Evolutionary conservation across 2,888 invertebrate species (phyloP).

Genomic region (Drosophila monieri): DNA sequence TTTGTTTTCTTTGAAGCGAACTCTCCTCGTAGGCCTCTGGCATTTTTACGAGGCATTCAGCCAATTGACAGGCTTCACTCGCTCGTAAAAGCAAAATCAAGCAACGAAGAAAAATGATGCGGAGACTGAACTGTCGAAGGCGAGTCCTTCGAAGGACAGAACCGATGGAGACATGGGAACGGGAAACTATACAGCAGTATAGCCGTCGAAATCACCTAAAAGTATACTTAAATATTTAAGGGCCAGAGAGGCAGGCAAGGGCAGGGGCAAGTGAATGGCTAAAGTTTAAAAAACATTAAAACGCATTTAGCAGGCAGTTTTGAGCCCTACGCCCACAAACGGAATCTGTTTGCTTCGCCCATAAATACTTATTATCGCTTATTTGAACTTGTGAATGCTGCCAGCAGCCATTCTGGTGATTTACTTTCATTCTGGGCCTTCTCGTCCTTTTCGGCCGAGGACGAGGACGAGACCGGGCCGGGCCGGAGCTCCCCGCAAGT

Average conservation of each 20-base stretch:
- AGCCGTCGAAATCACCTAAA: conserved; percentile 54
- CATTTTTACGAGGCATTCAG: conserved; percentile 80
- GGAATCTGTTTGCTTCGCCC: conserved; percentile 49
- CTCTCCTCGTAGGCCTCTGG: conserved; percentile 64
- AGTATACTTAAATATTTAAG: conserved; percentile 75
- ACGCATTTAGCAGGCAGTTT: conserved; percentile 73
- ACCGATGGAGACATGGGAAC: not conserved
- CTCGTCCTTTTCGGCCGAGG: conserved; percentile 37
- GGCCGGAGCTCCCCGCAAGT: conserved; percentile 8
- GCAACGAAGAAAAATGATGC: conserved; percentile 74
- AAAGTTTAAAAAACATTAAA: conserved; percentile 69
- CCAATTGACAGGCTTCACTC: conserved; percentile 80
- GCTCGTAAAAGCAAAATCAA: conserved; percentile 75
- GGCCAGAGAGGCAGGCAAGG: not conserved
- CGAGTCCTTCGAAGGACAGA: not conserved
- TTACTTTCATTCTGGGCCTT: conserved; percentile 62
- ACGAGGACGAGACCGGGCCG: too few species aligned
- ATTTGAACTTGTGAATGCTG: conserved; percentile 75
- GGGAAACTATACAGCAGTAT: conserved; percentile 35
- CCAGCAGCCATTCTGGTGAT: conserved; percentile 53
- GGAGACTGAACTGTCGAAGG: conserved; percentile 61
- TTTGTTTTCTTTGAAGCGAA: conserved; percentile 13
- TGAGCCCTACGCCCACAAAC: conserved; percentile 30
- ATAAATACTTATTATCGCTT: conserved; percentile 80
- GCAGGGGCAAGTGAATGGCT: not conserved